A percentile compares a stretch with the other conserved stretches of the same genome.
Conservation (phyloP, 1,140 invertebrate genomes). For the Meloidogyne hapla region DNA sequence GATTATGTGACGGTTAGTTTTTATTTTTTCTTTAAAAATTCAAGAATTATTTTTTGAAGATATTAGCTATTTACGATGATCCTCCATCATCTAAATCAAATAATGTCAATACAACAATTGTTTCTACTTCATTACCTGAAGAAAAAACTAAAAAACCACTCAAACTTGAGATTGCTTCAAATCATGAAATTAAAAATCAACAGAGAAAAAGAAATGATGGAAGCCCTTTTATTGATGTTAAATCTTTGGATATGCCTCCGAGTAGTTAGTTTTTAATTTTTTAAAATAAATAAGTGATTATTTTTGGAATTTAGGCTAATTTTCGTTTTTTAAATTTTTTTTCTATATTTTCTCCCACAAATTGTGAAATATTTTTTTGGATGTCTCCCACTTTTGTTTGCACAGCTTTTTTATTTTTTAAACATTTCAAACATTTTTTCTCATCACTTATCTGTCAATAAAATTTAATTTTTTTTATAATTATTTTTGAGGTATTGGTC, state of each 20-base stretch:
- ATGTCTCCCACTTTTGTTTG: too few relatives aligned
- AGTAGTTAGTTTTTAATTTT: background rate
- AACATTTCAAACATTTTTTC: too few relatives aligned
- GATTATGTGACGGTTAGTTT: constrained; percentile 28
- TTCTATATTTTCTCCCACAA: too few relatives aligned
- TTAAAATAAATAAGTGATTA: too few relatives aligned
- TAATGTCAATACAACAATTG: background rate
- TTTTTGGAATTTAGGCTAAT: too few relatives aligned
- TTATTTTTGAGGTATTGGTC: background rate
- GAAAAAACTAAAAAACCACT: constrained; percentile 6
- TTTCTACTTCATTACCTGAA: background rate
- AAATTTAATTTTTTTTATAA: too few relatives aligned
- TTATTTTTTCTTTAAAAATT: background rate
- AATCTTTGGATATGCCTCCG: background rate
- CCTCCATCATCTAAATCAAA: background rate
- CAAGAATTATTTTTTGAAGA: background rate
- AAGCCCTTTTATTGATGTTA: background rate
- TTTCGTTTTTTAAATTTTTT: too few relatives aligned
- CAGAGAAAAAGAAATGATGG: background rate
- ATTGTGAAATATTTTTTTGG: too few relatives aligned
- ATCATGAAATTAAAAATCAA: background rate
- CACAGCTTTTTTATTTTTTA: too few relatives aligned
- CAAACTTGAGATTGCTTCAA: constrained; percentile 3
- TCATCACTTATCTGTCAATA: too few relatives aligned
- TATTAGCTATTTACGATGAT: constrained; percentile 27